Conservation (phyloP, 2,113 vertebrate genomes). For the Neogale vison region DNA sequence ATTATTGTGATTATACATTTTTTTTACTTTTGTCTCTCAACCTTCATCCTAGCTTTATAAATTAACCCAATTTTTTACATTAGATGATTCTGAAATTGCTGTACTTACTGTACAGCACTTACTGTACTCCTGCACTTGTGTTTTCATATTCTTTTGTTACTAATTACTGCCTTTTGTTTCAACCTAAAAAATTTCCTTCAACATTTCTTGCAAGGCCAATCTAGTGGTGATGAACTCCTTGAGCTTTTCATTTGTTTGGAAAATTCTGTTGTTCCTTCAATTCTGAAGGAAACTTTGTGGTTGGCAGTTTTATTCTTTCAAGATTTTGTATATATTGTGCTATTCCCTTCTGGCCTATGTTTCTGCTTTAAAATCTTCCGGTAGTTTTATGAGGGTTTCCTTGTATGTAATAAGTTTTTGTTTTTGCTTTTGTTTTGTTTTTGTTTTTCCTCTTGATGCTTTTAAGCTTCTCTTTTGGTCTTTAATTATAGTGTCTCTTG, state of each 20-base stretch:
- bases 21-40: background rate
- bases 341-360: background rate
- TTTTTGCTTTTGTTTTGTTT: too few relatives aligned
- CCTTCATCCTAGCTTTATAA: background rate
- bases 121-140: background rate
- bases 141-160: background rate
- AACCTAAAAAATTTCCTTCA: background rate
- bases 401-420: background rate
- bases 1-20: background rate
- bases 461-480: background rate
- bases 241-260: background rate
- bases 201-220: background rate
- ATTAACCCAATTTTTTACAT: background rate
- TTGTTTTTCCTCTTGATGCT: background rate
- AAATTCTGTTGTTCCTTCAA: background rate
- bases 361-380: background rate
- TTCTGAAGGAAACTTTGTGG: background rate
- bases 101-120: too few relatives aligned
- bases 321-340: background rate
- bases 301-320: background rate
- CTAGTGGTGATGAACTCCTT: background rate
- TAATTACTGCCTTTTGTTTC: background rate
- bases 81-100: background rate
- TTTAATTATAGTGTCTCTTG: background rate
- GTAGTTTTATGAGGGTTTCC: background rate